A percentile compares a stretch with the other conserved stretches of the same genome.
Conservation (phyloP, 1,140 invertebrate species). For the Drosophila albomicans region DNA sequence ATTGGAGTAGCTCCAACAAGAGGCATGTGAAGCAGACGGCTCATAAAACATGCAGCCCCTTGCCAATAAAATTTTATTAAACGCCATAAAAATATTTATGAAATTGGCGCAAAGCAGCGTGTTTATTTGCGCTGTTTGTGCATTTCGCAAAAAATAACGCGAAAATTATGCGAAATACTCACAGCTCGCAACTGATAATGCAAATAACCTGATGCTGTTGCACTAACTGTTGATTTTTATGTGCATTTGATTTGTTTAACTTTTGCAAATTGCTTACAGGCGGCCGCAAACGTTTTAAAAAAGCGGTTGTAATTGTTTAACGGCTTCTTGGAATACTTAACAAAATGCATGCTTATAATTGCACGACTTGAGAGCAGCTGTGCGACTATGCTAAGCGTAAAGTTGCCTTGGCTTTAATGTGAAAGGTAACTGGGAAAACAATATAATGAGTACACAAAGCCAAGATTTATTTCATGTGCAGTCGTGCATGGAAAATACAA, state of each 20-base stretch:
- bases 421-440: background rate
- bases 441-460: background rate
- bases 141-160: conserved; percentile 70
- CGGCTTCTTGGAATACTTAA: background rate
- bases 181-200: conserved; percentile 44
- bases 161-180: conserved; percentile 68
- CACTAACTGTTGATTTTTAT: conserved; percentile 9
- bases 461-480: background rate
- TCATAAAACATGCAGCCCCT: conserved; percentile 52
- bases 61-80: conserved; percentile 81
- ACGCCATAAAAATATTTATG: conserved; percentile 81
- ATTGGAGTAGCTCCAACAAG: conserved; percentile 63
- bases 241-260: conserved; percentile 29
- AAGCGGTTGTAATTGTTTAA: background rate
- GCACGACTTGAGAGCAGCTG: background rate
- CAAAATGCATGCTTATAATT: background rate
- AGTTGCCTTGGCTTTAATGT: background rate
- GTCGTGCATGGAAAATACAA: background rate
- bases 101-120: conserved; percentile 72
- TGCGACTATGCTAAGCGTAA: background rate
- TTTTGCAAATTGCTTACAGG: background rate
- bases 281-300: background rate
- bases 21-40: conserved; percentile 10
- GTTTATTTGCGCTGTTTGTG: conserved; percentile 69
- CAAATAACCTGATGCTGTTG: conserved; percentile 8